These are phyloP conservation scores for Hypolimnas misippus DNA, from an alignment of 2,888 invertebrate genomes.

Conservation along the genomic window DNA sequence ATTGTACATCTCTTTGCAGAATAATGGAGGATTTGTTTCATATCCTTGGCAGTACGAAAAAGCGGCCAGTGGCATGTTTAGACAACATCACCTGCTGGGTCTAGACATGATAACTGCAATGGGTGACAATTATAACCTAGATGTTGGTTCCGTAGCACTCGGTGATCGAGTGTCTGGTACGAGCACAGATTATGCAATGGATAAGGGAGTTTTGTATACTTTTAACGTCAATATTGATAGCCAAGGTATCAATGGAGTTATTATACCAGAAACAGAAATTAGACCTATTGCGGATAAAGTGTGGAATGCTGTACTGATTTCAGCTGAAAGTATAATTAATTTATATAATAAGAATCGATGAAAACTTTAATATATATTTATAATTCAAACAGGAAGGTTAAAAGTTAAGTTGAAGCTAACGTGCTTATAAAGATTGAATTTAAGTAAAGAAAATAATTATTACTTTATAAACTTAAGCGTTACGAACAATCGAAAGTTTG, in stretches of 20 bases:
- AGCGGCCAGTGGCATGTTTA: slow-evolving; percentile 69
- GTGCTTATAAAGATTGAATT: too few species aligned
- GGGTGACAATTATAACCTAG: slow-evolving; percentile 54
- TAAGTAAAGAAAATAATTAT: too few species aligned
- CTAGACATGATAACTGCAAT: slow-evolving; percentile 59
- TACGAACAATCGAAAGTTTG: too few species aligned
- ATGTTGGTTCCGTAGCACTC: slow-evolving; percentile 57
- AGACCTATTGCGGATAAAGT: slow-evolving; percentile 49
- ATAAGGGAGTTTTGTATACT: slow-evolving; percentile 56
- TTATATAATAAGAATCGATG: background rate
- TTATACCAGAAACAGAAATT: slow-evolving; percentile 62
- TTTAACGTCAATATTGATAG: slow-evolving; percentile 64
- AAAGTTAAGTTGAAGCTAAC: too few species aligned
- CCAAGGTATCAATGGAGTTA: slow-evolving; percentile 54
- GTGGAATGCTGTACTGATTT: slow-evolving; percentile 56
- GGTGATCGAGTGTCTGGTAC: slow-evolving; percentile 70
- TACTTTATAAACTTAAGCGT: too few species aligned
- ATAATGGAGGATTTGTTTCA: slow-evolving; percentile 87
- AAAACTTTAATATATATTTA: too few species aligned
- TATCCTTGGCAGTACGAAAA: slow-evolving; percentile 88
- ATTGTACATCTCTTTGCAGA: slow-evolving; percentile 89
- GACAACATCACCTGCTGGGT: slow-evolving; percentile 61
- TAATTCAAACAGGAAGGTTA: too few species aligned
- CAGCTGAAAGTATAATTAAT: slow-evolving; percentile 50
- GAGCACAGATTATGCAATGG: slow-evolving; percentile 62